Conservation (phyloP, 2,113 vertebrate genomes). For the Misgurnus mizolepis region DNA sequence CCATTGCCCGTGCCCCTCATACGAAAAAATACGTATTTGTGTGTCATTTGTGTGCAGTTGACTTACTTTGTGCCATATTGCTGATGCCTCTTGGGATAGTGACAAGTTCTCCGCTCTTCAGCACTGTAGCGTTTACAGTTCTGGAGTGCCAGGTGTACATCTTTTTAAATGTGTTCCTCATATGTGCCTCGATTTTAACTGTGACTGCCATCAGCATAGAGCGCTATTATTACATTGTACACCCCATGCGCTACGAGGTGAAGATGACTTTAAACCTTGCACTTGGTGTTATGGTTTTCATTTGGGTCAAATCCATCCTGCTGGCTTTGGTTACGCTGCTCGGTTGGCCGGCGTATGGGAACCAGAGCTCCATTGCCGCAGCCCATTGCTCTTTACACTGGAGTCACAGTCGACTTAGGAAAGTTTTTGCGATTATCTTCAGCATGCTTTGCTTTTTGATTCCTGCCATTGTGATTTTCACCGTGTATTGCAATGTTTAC, state of each 20-base stretch:
- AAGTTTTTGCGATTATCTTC: slow-evolving; percentile 79
- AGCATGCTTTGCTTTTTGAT: slow-evolving; percentile 81
- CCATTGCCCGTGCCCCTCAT: slow-evolving; percentile 84
- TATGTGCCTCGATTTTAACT: slow-evolving; percentile 88
- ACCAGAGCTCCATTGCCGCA: slow-evolving; percentile 72
- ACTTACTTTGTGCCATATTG: slow-evolving; percentile 86
- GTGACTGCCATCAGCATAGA: slow-evolving; percentile 89
- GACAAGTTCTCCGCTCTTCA: slow-evolving; percentile 82
- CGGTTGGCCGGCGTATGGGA: slow-evolving; percentile 71
- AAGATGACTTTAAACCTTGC: slow-evolving; percentile 85
- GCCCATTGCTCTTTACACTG: slow-evolving; percentile 80
- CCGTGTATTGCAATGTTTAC: slow-evolving; percentile 86
- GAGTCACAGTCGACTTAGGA: slow-evolving; percentile 79
- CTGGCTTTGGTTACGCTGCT: slow-evolving; percentile 78
- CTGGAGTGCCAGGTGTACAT: slow-evolving; percentile 82
- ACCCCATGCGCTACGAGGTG: slow-evolving; percentile 88
- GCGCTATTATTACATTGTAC: slow-evolving; percentile 90
- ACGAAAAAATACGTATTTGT: slow-evolving; percentile 88
- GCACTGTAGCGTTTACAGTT: slow-evolving; percentile 77
- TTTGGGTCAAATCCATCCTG: slow-evolving; percentile 81
- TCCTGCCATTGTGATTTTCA: slow-evolving; percentile 83
- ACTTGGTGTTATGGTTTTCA: slow-evolving; percentile 73
- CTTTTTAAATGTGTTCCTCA: slow-evolving; percentile 85
- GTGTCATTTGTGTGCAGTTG: slow-evolving; percentile 87
- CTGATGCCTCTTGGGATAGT: slow-evolving; percentile 90